Evolutionary conservation across 2,888 invertebrate genomes (phyloP), one percentile per base, ranked within the genome.

Genomic region (Apantesis nais): DNA sequence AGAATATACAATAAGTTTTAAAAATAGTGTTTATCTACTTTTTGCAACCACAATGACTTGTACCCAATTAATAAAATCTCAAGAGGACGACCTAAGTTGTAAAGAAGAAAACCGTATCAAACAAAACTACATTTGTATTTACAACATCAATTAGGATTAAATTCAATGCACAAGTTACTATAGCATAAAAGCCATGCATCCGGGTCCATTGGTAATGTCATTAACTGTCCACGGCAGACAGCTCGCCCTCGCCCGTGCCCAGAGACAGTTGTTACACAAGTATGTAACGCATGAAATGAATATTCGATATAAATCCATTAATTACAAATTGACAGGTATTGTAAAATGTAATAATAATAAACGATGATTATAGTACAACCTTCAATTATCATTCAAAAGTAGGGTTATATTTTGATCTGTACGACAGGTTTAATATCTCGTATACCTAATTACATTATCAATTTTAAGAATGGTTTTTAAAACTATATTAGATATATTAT

Each of bases 231-330:
- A 62, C 11, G n/a, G 22, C 11, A 25, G 37, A 62, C 37, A 67
- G 16, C 66, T 41, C 41, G 66, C 66, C n/a, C 9, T 19, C n/a
- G 25, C 39, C 31, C 14, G 44, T 55, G 48, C 63, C 64, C 62
- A 64, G 48, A n/a, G 67, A 39, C 34, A 68, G 64, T 65, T 60
- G 52, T 70, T 71, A 74, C 67, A 70, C 74, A 64, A 29, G 58
- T 58, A 29, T 29, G 58, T 29, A 72, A 55, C 64, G 72, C 66
- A 67, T 60, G 68, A 62, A 67, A 80, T 78, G 72, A 78, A 68
- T 14, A 74, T 52, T 73, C 64, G 62, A 75, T 78, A n/a, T 66
- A 66, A 55, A 55, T 62, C 41, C 31, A 71, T 71, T 75, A 41
- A 55, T 74, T 69, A 66, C 61, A 62, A 73, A 78, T 76, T 63